A percentile compares a stretch with the other conserved stretches of the same genome.
Conservation (phyloP, 2,113 vertebrate species). For the Burhinus bistriatus region DNA sequence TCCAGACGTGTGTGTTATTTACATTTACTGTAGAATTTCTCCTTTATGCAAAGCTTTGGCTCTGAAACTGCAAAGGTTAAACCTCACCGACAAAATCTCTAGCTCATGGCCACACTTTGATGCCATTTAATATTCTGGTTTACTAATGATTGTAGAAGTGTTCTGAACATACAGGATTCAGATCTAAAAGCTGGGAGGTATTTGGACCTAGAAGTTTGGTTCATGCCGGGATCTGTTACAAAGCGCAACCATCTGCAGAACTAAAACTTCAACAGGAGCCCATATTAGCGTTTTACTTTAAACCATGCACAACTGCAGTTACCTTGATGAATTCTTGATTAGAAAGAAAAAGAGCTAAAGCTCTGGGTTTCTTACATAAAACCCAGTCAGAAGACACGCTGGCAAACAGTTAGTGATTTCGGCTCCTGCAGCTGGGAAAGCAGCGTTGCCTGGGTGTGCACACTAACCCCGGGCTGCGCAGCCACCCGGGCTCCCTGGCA, state of each 20-base stretch:
- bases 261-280: background rate
- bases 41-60: constrained; percentile 12
- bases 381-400: background rate
- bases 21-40: constrained; percentile 42
- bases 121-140: constrained; percentile 5
- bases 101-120: constrained; percentile 46
- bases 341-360: background rate
- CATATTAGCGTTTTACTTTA: background rate
- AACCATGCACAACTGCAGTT: background rate
- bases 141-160: background rate
- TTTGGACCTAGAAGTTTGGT: background rate
- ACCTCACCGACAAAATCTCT: background rate
- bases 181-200: constrained; percentile 22
- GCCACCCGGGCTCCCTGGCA: accelerated
- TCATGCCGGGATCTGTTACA: background rate
- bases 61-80: background rate
- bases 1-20: constrained; percentile 39
- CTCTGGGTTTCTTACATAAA: background rate
- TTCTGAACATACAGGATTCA: background rate
- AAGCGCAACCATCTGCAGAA: background rate
- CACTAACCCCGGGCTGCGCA: accelerated
- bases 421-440: background rate
- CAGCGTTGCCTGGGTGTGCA: background rate
- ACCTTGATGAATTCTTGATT: background rate
- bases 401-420: background rate